Evolutionary conservation across 2,888 invertebrate genomes (phyloP).

Genomic region (Lymantria monacha): DNA sequence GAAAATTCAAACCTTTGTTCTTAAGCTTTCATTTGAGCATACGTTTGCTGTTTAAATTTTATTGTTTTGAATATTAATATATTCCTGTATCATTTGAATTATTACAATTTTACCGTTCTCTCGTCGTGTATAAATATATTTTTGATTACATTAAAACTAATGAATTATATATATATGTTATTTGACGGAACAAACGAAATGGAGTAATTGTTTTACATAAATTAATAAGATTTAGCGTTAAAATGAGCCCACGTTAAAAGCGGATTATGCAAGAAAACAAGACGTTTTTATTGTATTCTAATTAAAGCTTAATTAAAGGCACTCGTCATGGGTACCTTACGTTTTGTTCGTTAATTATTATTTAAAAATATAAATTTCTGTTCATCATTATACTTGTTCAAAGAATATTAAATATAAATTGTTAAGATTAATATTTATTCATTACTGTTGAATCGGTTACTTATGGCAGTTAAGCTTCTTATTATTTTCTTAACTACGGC

Average conservation of each 20-base stretch:
- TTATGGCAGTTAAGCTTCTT: too few relatives aligned
- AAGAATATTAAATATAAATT: too few relatives aligned
- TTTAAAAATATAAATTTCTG: too few relatives aligned
- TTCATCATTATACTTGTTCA: too few relatives aligned
- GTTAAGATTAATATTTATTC: too few relatives aligned
- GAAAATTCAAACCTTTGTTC: slow-evolving; percentile 27
- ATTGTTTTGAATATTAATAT: slow-evolving; percentile 16
- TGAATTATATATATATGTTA: slow-evolving; percentile 30
- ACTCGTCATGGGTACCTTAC: background rate
- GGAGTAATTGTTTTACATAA: slow-evolving; percentile 9
- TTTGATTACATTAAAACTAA: slow-evolving; percentile 19
- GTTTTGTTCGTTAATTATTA: background rate
- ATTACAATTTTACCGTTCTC: slow-evolving; percentile 27
- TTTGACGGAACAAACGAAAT: slow-evolving; percentile 18
- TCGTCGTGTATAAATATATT: slow-evolving; percentile 14
- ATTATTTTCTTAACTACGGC: too few relatives aligned
- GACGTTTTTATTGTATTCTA: slow-evolving; percentile 2
- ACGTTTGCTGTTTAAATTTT: slow-evolving; percentile 17
- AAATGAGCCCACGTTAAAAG: background rate
- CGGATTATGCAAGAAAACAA: slow-evolving; percentile 5
- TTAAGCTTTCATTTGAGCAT: slow-evolving; percentile 9
- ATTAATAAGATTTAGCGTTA: slow-evolving; percentile 10
- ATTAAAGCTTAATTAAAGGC: background rate
- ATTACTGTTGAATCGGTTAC: too few relatives aligned
- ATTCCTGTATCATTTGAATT: slow-evolving; percentile 23